phyloP scores from a whole-genome alignment of 2,797 vertebrate genomes.

The Fundulus diaphanus region DNA sequence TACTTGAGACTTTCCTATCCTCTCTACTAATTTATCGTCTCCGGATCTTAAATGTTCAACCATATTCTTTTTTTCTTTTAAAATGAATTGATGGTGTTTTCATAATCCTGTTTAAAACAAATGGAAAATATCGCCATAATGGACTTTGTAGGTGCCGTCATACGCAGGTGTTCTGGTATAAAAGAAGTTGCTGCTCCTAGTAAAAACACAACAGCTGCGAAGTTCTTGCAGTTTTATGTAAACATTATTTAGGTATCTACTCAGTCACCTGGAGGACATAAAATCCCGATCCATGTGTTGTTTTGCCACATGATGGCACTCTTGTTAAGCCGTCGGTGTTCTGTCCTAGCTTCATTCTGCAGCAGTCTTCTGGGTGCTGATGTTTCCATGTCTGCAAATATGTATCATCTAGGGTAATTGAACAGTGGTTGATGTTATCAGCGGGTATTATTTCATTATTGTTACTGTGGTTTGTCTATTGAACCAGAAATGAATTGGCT shows the following conservation, averaged over 20 bases:
- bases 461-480: neutral
- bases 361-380: neutral
- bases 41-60: neutral
- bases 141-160: neutral
- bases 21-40: neutral
- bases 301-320: slow-evolving; percentile 83
- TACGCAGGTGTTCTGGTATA: neutral
- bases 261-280: neutral
- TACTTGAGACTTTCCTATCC: neutral
- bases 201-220: neutral
- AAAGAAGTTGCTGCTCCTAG: neutral
- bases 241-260: neutral
- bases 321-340: slow-evolving; percentile 67
- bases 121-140: neutral
- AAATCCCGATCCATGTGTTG: slow-evolving; percentile 9
- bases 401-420: neutral
- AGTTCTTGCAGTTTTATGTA: neutral
- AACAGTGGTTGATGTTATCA: neutral
- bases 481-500: neutral
- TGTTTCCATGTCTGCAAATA: neutral
- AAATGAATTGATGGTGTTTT: neutral
- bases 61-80: neutral
- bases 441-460: neutral
- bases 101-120: neutral
- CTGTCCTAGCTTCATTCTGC: slow-evolving; percentile 15